A percentile compares a stretch with the other conserved stretches of the same genome.
These are phyloP conservation scores for Sinotaia quadrata DNA, from an alignment of 2,888 invertebrate species.

Conservation along the genomic window DNA sequence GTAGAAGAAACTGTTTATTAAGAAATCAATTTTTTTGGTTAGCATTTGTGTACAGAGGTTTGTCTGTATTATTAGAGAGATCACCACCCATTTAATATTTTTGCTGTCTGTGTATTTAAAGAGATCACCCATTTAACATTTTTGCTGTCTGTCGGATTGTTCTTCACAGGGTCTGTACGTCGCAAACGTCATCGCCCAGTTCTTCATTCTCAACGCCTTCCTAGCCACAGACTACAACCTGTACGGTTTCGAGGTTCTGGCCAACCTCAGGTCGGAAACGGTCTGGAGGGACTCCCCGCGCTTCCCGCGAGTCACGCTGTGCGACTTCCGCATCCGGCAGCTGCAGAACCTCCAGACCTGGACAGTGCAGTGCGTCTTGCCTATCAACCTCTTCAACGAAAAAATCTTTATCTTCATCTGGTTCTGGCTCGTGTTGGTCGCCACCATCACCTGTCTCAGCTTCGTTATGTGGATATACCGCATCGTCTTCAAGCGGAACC, in stretches of 20 bases:
- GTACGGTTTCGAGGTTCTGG: slow-evolving; percentile 60
- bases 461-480: slow-evolving; percentile 53
- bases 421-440: slow-evolving; percentile 64
- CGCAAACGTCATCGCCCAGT: slow-evolving; percentile 61
- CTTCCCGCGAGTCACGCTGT: slow-evolving; percentile 63
- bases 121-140: too few relatives aligned
- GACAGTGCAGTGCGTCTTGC: slow-evolving; percentile 65
- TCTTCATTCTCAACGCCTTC: slow-evolving; percentile 65
- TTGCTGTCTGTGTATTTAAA: too few relatives aligned
- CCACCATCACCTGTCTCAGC: slow-evolving; percentile 48
- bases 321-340: slow-evolving; percentile 64
- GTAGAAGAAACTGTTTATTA: too few relatives aligned
- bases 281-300: slow-evolving; percentile 53
- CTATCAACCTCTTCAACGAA: slow-evolving; percentile 66
- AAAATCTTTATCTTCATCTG: slow-evolving; percentile 67
- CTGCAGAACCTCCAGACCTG: slow-evolving; percentile 61
- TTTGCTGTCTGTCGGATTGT: neutral
- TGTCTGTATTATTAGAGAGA: too few relatives aligned
- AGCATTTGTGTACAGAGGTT: too few relatives aligned
- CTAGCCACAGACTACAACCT: slow-evolving; percentile 61
- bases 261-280: slow-evolving; percentile 33
- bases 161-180: slow-evolving; percentile 40
- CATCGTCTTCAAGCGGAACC: slow-evolving; percentile 55
- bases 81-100: too few relatives aligned
- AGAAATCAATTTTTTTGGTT: too few relatives aligned